phyloP scores from a whole-genome alignment of 2,797 vertebrate species.

The Acrocephalus scirpaceus region DNA sequence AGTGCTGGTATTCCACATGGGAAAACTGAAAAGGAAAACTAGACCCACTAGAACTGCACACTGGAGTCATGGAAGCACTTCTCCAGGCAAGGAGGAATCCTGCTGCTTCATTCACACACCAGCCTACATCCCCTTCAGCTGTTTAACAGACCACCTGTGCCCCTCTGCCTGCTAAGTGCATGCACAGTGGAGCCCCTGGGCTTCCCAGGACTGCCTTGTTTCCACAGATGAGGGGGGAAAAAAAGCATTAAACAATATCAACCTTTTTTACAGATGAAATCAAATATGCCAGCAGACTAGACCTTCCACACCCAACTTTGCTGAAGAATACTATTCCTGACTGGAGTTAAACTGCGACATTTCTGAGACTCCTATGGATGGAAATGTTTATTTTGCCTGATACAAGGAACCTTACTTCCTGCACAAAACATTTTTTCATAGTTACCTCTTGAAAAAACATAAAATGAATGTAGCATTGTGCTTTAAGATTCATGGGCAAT shows the following conservation, averaged over 20 bases:
- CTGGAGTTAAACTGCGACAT: background rate
- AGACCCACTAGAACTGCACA: background rate
- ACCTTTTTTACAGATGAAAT: background rate
- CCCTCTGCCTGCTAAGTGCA: background rate
- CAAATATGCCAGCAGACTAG: background rate
- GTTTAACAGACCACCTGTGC: background rate
- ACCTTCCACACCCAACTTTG: background rate
- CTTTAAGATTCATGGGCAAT: background rate
- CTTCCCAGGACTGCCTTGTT: background rate
- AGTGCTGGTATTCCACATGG: background rate
- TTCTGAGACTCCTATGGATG: background rate
- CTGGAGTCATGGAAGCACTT: background rate
- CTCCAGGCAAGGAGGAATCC: background rate
- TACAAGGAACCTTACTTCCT: background rate
- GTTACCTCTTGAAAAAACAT: background rate
- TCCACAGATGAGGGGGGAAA: background rate
- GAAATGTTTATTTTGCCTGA: background rate
- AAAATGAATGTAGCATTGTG: background rate
- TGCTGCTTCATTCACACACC: background rate
- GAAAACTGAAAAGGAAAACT: background rate
- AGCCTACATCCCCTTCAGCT: background rate
- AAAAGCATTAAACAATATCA: background rate
- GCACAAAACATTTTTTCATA: background rate
- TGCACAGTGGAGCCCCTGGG: background rate
- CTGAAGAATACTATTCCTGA: background rate